phyloP scores from a whole-genome alignment of 1,140 invertebrate species.

The Sinella curviseta region DNA sequence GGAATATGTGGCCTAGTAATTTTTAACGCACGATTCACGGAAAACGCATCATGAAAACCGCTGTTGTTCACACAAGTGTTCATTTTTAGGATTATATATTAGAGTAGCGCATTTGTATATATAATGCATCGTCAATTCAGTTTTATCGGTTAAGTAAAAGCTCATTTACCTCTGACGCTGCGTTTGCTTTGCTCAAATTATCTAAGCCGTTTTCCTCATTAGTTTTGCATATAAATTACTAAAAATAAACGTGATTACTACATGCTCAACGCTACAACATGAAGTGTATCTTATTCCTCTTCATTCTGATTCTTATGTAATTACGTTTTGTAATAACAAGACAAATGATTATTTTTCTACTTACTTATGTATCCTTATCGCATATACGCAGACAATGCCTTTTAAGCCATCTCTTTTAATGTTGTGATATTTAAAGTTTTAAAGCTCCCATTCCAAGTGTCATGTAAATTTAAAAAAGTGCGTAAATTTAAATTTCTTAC shows the following conservation, averaged over 20 bases:
- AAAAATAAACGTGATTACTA: neutral
- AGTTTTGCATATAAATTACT: conserved; percentile 28
- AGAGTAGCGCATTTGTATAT: too few relatives aligned
- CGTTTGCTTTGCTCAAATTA: conserved; percentile 3
- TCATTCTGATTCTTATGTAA: neutral
- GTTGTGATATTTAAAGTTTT: neutral
- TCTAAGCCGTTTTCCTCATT: neutral
- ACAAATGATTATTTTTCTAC: neutral
- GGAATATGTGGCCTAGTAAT: too few relatives aligned
- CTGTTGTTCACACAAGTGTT: too few relatives aligned
- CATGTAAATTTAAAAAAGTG: neutral
- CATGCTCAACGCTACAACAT: neutral
- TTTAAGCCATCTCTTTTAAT: too few relatives aligned
- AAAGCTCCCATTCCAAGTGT: neutral
- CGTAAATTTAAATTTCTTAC: conserved; percentile 6
- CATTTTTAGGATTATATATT: too few relatives aligned
- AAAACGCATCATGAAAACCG: too few relatives aligned
- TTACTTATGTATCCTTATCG: too few relatives aligned
- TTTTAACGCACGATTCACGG: too few relatives aligned
- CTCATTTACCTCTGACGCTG: neutral
- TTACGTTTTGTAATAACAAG: neutral
- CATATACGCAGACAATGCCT: too few relatives aligned
- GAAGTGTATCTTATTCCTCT: neutral
- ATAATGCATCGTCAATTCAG: neutral
- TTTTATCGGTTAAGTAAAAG: conserved; percentile 14